Conservation (phyloP, 2,113 vertebrate genomes). For the Rhagologus leucostigma region DNA sequence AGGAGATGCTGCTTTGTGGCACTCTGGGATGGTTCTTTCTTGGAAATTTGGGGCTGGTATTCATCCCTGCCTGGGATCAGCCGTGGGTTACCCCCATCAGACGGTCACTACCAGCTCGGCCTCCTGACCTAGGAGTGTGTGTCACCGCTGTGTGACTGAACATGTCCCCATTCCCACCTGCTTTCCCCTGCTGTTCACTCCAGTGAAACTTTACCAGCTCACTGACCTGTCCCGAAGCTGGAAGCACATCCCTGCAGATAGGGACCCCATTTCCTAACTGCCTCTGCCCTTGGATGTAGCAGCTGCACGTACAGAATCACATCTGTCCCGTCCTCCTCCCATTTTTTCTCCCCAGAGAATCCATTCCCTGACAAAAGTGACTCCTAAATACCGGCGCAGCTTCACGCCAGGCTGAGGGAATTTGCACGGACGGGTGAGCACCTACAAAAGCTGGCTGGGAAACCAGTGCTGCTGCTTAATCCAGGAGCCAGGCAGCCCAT, state of each 20-base stretch:
- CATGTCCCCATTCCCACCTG: background rate
- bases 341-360: background rate
- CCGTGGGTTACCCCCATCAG: fast-evolving
- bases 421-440: constrained; percentile 79
- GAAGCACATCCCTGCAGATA: background rate
- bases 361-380: constrained; percentile 61
- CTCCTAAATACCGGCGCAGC: constrained; percentile 41
- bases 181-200: background rate
- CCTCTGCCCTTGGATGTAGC: background rate
- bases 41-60: background rate
- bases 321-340: background rate
- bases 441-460: constrained; percentile 74
- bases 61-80: background rate
- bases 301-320: background rate
- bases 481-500: background rate
- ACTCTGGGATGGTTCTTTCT: background rate
- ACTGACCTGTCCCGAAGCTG: background rate
- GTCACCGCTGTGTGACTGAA: background rate
- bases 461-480: constrained; percentile 26
- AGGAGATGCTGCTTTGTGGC: background rate
- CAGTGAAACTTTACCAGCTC: background rate
- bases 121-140: background rate
- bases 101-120: fast-evolving
- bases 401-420: constrained; percentile 70
- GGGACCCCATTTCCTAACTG: background rate